Evolutionary conservation across 2,797 vertebrate species (phyloP), one percentile per base, ranked within the genome.

Genomic region (Serranus cabrilla): DNA sequence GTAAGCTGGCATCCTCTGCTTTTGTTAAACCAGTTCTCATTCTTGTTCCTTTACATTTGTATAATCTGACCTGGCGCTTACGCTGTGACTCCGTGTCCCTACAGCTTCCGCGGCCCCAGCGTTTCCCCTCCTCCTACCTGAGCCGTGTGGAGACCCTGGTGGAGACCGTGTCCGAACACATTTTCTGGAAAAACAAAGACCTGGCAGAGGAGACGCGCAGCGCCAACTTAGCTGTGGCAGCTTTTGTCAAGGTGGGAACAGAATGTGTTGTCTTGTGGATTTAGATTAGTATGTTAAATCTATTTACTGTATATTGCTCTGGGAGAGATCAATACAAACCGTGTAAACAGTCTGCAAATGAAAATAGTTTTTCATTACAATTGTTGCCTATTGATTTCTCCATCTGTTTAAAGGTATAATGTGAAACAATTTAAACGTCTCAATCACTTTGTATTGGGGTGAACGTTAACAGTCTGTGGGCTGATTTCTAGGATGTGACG

Each of bases 151-250:
- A 99, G 88, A 94, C 89, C 2, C 94, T 99, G 82, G 93, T 98
- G 74, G 97, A 98, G 95, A 83, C 94, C 1, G 85, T 98, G 69
- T 96, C 96, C 0, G 98, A 99, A 73, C 97, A 99, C 21, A 95
- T 99, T 88, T 95, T 93, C 92, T 99, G 97, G 96, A 99, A 98
- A 83, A 95, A 96, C 89, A 97, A 91, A 90, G 96, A 99, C 0
- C 78, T 97, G 71, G 55, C 91, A 23, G 97, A 99, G 65, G 98
- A 99, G 90, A 97, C 98, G 0, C 97, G 94, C 72, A 96, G 94
- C 43, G 98, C 98, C 60, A 99, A 98, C 87, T 93, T 95, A 69
- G 98, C 97, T 0, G 90, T 96, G 57, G 97, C 97, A 17, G 94
- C 92, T 71, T 98, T 99, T 88, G 95, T 99, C 59, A 99, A 99